Base-by-base conservation (phyloP, 37 sponge, comb jelly and placozoan genomes). In the Petrosia ficiformis region DNA sequence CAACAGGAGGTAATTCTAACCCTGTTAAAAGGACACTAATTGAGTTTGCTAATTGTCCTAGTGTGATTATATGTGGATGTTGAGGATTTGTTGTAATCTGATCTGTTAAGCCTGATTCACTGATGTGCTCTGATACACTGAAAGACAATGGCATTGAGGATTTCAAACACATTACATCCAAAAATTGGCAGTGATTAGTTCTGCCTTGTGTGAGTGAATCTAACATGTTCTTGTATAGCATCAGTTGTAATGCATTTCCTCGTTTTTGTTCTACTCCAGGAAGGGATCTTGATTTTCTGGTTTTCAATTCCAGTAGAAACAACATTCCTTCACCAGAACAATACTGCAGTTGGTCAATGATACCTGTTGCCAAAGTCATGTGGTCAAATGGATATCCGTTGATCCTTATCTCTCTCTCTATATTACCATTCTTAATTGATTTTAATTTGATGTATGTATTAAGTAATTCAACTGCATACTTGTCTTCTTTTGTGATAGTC, bases 271-370 rank as follows among this genome's bases (percentile, higher is more conserved):
- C 71, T 14, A 37, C 56, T 4, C 31, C 16, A 4, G 84, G 84
- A 22, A 77, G 19, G 4, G 72, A 35, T 16, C 40, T 69, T 3
- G 71, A 35, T 38, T 42, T 32, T 28, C 84, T 80, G 37, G 84
- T 84, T 57, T 84, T 84, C 57, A 42, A 33, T 61, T 84, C 84
- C 21, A 57, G 34, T 5, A 84, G 52, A 11, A 65, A 43, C 24
- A 84, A 72, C 19, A 32, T 36, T 29, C 32, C 22, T 21, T 44
- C 39, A 25, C 65, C 72, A 2, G 54, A 57, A 22, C 33, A 44
- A 35, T 71, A 84, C 48, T 84, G 72, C 39, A 84, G 56, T 61
- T 84, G 84, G 57, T 84, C 84, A 6, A 84, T 84, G 1, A 77
- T 42, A 4, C 84, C 84, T 0, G 21, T 60, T 44, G 77, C 2